Percentiles rank a stretch among this genome's conserved stretches.
These are phyloP conservation scores for Strix uralensis DNA, from an alignment of 2,113 vertebrate genomes.

Conservation along the genomic window DNA sequence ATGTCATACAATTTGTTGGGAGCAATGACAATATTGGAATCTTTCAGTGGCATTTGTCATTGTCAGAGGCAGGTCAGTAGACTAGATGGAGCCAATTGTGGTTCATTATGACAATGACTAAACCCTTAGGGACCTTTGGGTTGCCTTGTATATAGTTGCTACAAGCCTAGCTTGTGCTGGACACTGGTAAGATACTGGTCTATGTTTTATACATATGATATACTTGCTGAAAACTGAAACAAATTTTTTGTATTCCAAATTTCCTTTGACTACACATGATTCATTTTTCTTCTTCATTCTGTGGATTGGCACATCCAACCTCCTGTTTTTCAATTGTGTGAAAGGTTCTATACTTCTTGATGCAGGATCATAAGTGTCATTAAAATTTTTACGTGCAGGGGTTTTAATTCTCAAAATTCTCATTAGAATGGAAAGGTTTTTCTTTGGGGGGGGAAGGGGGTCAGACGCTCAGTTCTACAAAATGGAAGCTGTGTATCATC, in stretches of 20 bases:
- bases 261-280: neutral
- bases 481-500: neutral
- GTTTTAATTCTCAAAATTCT: neutral
- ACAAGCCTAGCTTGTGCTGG: neutral
- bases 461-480: neutral
- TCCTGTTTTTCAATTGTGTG: neutral
- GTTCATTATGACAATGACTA: slow-evolving; percentile 24
- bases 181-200: neutral
- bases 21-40: slow-evolving; percentile 19
- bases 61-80: slow-evolving; percentile 36
- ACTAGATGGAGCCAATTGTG: slow-evolving; percentile 35
- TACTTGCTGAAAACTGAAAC: neutral
- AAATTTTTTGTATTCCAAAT: neutral
- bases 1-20: neutral
- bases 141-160: neutral
- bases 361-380: neutral
- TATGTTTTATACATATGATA: neutral
- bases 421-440: neutral
- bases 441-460: rapidly evolving
- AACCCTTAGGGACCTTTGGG: neutral
- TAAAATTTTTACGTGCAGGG: too few relatives aligned
- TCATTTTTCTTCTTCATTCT: rapidly evolving
- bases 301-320: neutral
- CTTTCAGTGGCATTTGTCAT: slow-evolving; percentile 20
- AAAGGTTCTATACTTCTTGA: neutral